Evolutionary conservation across 2,797 vertebrate species (phyloP).

Genomic region (Acrossocheilus wenchowensis): DNA sequence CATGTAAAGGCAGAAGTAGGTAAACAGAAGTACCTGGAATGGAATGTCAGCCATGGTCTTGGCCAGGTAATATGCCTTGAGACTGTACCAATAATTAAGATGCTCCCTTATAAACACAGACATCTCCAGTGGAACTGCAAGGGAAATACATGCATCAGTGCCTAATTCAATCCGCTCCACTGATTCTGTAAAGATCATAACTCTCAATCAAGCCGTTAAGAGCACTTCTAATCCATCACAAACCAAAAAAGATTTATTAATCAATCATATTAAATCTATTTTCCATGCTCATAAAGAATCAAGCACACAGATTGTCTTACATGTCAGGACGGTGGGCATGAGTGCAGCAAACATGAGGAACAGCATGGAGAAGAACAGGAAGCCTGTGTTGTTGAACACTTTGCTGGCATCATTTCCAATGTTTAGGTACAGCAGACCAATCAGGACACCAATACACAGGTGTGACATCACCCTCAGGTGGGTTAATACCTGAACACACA

Average conservation of each 20-base stretch:
- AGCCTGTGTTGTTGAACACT: slow-evolving; percentile 98
- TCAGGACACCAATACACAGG: slow-evolving; percentile 91
- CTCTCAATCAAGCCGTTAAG: neutral
- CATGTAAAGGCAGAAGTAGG: neutral
- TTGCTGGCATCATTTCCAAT: slow-evolving; percentile 97
- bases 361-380: slow-evolving; percentile 99
- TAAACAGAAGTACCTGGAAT: slow-evolving; percentile 86
- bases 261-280: slow-evolving; percentile 9
- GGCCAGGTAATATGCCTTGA: slow-evolving; percentile 96
- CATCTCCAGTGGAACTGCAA: slow-evolving; percentile 95
- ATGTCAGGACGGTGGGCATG: slow-evolving; percentile 97
- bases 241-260: neutral
- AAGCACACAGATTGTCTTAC: slow-evolving; percentile 77
- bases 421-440: slow-evolving; percentile 95
- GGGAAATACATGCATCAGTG: slow-evolving; percentile 42
- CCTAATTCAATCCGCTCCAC: slow-evolving; percentile 7
- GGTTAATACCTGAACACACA: slow-evolving; percentile 87
- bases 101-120: slow-evolving; percentile 94
- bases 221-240: slow-evolving; percentile 9
- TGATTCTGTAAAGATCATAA: neutral
- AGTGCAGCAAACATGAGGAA: slow-evolving; percentile 98
- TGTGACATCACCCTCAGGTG: slow-evolving; percentile 96
- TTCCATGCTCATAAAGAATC: slow-evolving; percentile 20
- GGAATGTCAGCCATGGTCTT: slow-evolving; percentile 97
- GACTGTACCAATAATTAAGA: slow-evolving; percentile 98